Conservation (phyloP, 2,113 vertebrate genomes). For the Oryzias curvinotus region DNA sequence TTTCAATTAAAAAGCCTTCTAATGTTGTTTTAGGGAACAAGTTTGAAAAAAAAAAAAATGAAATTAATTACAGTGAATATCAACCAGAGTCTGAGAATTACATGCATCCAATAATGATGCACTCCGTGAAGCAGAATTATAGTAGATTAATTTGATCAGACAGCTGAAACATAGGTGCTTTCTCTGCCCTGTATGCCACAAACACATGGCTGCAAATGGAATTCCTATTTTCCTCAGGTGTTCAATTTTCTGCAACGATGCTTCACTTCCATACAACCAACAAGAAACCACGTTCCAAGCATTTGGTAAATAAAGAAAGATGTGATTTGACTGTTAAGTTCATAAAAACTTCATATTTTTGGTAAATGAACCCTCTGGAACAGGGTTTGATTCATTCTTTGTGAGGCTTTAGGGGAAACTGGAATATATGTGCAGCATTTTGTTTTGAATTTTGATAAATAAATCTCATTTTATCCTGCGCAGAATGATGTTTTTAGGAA, state of each 20-base stretch:
- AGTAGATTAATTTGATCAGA: no score
- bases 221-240: neutral
- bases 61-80: no score
- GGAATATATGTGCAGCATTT: neutral
- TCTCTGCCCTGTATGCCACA: neutral
- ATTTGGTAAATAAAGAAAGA: conserved; percentile 14
- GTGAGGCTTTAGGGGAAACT: neutral
- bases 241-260: conserved; percentile 7
- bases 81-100: no score
- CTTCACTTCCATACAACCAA: conserved; percentile 2
- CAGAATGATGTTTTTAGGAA: neutral
- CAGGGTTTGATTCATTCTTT: conserved; percentile 1
- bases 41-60: no score
- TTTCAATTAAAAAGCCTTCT: conserved; percentile 12
- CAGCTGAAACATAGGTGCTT: neutral
- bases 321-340: conserved; percentile 7
- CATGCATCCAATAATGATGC: no score
- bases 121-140: no score
- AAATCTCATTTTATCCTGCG: no score
- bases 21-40: neutral
- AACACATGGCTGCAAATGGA: neutral
- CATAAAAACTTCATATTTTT: conserved; percentile 10
- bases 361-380: conserved; percentile 1
- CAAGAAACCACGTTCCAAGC: neutral
- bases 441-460: no score